Evolutionary conservation across 1,140 invertebrate genomes (phyloP).

Genomic region (Brachionus plicatilis): DNA sequence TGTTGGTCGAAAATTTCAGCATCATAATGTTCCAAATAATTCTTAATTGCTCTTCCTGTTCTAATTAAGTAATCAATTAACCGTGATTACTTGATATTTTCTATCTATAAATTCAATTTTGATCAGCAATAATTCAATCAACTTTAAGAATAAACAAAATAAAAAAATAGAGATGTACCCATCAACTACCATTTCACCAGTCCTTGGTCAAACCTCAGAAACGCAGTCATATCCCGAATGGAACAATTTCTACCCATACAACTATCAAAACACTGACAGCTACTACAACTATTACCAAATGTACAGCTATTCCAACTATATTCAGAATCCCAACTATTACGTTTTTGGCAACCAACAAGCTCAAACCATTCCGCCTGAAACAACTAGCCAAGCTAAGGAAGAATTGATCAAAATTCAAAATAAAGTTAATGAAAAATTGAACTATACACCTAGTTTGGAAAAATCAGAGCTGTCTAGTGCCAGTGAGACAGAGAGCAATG

Average conservation of each 20-base stretch:
- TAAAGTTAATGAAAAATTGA: neutral
- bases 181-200: neutral
- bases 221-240: neutral
- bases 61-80: slow-evolving; percentile 36
- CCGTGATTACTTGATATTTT: neutral
- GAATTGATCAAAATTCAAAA: slow-evolving; percentile 17
- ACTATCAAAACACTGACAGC: neutral
- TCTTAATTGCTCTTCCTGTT: slow-evolving; percentile 22
- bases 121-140: neutral
- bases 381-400: neutral
- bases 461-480: neutral
- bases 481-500: neutral
- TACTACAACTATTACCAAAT: neutral
- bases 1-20: slow-evolving; percentile 32
- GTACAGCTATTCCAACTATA: neutral
- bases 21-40: slow-evolving; percentile 35
- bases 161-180: neutral
- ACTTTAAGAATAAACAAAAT: neutral
- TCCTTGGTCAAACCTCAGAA: neutral
- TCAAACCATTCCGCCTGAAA: neutral
- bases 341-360: neutral
- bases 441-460: neutral
- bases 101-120: neutral
- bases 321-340: neutral
- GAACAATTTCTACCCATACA: neutral